phyloP scores from a whole-genome alignment of 2,113 vertebrate species.

The Phyllostomus discolor region DNA sequence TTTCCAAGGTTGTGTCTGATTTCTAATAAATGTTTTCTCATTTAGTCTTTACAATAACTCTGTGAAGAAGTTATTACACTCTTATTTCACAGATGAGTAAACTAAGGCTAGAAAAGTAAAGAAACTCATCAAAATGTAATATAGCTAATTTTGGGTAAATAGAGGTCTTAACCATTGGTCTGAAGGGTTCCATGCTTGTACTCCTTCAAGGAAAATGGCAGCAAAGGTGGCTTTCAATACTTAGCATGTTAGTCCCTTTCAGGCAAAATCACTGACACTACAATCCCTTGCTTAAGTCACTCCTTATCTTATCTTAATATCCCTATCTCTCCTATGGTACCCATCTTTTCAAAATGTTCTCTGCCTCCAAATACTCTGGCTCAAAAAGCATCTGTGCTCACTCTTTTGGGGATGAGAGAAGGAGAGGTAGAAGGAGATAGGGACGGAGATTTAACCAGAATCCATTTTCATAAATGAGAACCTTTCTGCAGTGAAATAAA shows the following conservation, averaged over 20 bases:
- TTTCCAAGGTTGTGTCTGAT: background rate
- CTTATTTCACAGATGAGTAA: background rate
- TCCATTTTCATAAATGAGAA: constrained; percentile 35
- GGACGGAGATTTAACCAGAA: background rate
- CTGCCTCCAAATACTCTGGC: background rate
- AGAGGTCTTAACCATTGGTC: background rate
- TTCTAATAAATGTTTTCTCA: background rate
- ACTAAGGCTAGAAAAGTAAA: background rate
- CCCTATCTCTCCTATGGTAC: too few species aligned
- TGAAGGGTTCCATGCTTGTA: background rate
- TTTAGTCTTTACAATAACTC: background rate
- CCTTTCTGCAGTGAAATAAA: constrained; percentile 64
- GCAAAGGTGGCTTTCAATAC: background rate
- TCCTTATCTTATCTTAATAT: background rate
- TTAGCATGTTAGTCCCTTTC: background rate
- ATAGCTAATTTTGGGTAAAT: background rate
- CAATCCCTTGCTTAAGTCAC: background rate
- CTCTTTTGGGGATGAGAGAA: background rate
- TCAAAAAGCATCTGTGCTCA: background rate
- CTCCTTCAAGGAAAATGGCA: background rate
- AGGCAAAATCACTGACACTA: background rate
- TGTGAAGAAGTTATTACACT: background rate
- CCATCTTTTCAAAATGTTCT: background rate
- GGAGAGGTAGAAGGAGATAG: background rate
- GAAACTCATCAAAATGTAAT: background rate